Percentiles rank a stretch among this genome's conserved stretches.
Evolutionary conservation across 2,113 vertebrate genomes (phyloP).

Genomic region (Megalops atlanticus): DNA sequence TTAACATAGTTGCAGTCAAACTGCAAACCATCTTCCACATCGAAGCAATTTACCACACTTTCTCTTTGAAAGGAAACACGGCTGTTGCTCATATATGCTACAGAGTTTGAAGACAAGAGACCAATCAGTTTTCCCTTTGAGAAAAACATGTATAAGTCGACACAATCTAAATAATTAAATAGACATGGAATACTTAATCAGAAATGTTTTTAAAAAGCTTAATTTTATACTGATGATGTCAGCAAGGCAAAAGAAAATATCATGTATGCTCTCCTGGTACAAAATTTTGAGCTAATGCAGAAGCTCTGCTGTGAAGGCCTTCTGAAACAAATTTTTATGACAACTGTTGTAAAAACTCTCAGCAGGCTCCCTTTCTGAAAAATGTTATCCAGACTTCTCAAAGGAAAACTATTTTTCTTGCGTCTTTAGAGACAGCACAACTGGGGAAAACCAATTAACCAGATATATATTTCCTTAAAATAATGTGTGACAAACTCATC

Average conservation of each 20-base stretch:
- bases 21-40: too few relatives aligned
- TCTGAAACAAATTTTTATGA: slow-evolving; percentile 23
- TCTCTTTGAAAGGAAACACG: too few relatives aligned
- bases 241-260: not conserved
- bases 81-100: too few relatives aligned
- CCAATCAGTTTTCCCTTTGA: too few relatives aligned
- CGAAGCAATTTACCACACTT: too few relatives aligned
- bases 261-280: not conserved
- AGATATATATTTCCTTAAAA: slow-evolving; percentile 52
- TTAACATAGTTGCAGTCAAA: too few relatives aligned
- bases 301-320: not conserved
- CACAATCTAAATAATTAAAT: not conserved
- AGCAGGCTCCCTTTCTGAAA: slow-evolving; percentile 10
- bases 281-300: not conserved
- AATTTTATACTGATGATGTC: not conserved
- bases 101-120: too few relatives aligned
- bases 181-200: not conserved
- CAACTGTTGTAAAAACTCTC: slow-evolving; percentile 27
- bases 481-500: not conserved
- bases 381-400: slow-evolving; percentile 28
- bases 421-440: slow-evolving; percentile 55
- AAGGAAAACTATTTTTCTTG: slow-evolving; percentile 61
- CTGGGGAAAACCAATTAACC: slow-evolving; percentile 68
- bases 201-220: not conserved
- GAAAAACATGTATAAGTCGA: too few relatives aligned